Evolutionary conservation across 2,797 vertebrate genomes (phyloP).

Genomic region (Gymnothorax reevesii): DNA sequence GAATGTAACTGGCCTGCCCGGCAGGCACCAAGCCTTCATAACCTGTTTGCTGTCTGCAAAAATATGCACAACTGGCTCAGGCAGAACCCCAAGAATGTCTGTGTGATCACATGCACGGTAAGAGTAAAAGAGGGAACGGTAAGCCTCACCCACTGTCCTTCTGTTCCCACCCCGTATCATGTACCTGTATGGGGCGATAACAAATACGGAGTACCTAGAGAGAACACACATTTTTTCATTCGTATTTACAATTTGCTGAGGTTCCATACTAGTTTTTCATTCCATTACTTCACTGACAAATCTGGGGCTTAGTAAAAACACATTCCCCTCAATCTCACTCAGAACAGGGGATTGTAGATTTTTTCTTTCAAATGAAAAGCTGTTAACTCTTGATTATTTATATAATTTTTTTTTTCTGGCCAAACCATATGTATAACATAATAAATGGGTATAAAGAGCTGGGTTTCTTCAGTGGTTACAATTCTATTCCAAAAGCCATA

Average conservation of each 20-base stretch:
- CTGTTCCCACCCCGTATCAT: background rate
- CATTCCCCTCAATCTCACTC: constrained; percentile 21
- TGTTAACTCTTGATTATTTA: background rate
- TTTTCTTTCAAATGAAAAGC: constrained; percentile 10
- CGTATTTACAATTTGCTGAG: constrained; percentile 25
- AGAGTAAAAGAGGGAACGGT: constrained; percentile 53
- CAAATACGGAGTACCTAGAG: constrained; percentile 13
- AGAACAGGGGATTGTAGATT: background rate
- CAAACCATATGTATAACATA: background rate
- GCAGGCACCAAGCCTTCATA: constrained; percentile 96
- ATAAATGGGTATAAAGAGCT: background rate
- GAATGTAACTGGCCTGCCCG: constrained; percentile 95
- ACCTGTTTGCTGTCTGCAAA: constrained; percentile 97
- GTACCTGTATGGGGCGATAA: background rate
- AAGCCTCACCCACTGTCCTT: background rate
- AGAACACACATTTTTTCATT: constrained; percentile 17
- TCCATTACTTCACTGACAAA: background rate
- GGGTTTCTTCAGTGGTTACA: background rate
- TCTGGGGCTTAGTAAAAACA: constrained; percentile 16
- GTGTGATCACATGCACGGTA: constrained; percentile 99
- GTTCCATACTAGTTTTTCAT: constrained; percentile 7
- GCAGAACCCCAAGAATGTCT: constrained; percentile 98
- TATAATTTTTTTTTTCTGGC: background rate
- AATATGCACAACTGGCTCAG: constrained; percentile 99
- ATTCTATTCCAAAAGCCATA: background rate